Evolutionary conservation across 2,888 invertebrate genomes (phyloP), one percentile per base, ranked within the genome.

Genomic region (Noctua fimbriata): DNA sequence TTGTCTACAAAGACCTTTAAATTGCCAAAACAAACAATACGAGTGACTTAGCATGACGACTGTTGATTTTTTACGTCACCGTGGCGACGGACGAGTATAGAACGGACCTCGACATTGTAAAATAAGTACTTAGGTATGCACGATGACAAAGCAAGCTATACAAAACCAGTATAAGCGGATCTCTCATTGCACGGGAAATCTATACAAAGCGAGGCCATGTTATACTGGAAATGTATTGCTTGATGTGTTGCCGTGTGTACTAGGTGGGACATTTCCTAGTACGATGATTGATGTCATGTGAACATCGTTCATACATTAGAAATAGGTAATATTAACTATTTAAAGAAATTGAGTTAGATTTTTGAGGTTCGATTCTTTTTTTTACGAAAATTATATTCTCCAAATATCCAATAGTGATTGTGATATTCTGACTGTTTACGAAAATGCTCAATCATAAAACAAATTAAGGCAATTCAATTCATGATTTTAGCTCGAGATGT

Each of bases 61-160:
- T 77, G 83, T 79, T 88, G 67, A 75, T 28, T 60, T 66, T 75
- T 65, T 73, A 82, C 88, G 78, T 88, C 77, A 86, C 76, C 72
- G 32, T 87, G 71, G 66, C 73, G 47, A 69, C 60, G 10, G 32
- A 12, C 74, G 65, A 75, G 65, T 72, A 63, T 78, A 72, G 63
- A 49, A 36, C 21, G 44, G 18, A 58, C 49, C 63, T 70, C 58
- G 71, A 73, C 44, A 74, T 67, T 67, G 44, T 44, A 44, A 69
- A 60, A 70, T 55, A 36, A n/a, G 41, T 44, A 67, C 14, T 28
- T 16, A 28, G 44, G 44, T 44, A 44, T 18, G 14, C 67, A n/a
- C 49, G 44, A 44, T 44, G 24, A 58, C n/a, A 1, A 12, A 12
- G 12, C 55, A 55, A 24, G 5, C 55, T 58, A n/a, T 58, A n/a